A percentile compares a stretch with the other conserved stretches of the same genome.
phyloP scores from a whole-genome alignment of 35 echinoderm and acorn worm species.

The Apostichopus japonicus region DNA sequence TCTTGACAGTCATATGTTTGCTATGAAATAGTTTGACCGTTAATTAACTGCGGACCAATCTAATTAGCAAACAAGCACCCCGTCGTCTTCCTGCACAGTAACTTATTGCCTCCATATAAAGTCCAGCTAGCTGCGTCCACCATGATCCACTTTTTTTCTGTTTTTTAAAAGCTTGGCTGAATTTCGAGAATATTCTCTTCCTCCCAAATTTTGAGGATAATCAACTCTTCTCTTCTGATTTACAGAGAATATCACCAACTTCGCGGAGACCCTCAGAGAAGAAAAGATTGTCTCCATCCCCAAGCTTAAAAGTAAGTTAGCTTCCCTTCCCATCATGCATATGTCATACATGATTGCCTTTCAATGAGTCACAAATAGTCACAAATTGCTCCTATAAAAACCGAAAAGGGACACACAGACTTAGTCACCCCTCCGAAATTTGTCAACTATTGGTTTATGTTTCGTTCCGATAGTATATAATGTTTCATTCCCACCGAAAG shows the following conservation, averaged over 20 bases:
- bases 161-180: no score
- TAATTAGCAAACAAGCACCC: no score
- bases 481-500: not conserved
- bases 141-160: no score
- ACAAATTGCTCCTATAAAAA: not conserved
- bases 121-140: no score
- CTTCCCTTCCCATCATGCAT: not conserved
- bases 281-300: constrained; percentile 36
- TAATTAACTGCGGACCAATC: no score
- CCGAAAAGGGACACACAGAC: not conserved
- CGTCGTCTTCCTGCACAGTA: no score
- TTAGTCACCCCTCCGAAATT: not conserved
- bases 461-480: not conserved
- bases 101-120: no score
- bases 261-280: constrained; percentile 53
- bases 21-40: no score
- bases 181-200: no score
- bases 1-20: no score
- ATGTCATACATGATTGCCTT: not conserved
- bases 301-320: constrained; percentile 53
- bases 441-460: not conserved
- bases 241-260: constrained; percentile 55
- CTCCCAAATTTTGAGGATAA: not conserved
- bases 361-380: not conserved
- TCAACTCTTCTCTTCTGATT: constrained; percentile 46